phyloP scores from a whole-genome alignment of 2,113 vertebrate genomes.

The Mesitornis unicolor region DNA sequence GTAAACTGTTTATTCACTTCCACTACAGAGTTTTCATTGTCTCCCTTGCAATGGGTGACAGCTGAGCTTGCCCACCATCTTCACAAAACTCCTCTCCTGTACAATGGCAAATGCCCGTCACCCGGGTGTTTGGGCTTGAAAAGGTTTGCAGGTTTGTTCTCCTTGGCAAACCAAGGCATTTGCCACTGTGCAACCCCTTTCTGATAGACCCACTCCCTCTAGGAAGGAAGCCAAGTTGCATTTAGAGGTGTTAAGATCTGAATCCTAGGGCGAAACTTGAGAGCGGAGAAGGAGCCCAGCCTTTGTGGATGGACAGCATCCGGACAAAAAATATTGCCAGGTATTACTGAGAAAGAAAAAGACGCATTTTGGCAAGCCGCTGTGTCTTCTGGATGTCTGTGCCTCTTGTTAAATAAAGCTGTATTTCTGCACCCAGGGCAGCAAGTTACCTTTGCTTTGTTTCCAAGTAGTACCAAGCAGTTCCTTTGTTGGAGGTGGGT shows the following conservation, averaged over 20 bases:
- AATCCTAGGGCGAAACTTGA: slow-evolving; percentile 26
- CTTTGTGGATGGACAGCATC: neutral
- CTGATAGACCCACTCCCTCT: neutral
- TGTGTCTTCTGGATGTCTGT: neutral
- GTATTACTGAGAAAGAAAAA: slow-evolving; percentile 1
- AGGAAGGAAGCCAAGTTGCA: slow-evolving; percentile 26
- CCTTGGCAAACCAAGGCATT: neutral
- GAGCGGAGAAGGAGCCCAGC: neutral
- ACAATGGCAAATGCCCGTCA: neutral
- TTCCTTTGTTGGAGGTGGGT: neutral
- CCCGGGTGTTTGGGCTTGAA: neutral
- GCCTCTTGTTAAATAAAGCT: neutral
- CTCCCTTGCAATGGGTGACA: neutral
- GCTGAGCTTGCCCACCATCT: neutral
- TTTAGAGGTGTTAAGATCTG: slow-evolving; percentile 22
- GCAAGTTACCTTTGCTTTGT: neutral
- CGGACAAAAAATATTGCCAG: neutral
- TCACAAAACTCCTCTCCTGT: neutral
- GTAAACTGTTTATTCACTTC: neutral
- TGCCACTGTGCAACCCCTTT: neutral
- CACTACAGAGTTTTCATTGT: neutral
- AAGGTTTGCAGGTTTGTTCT: neutral
- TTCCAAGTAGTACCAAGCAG: rapidly evolving
- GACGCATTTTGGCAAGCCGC: neutral
- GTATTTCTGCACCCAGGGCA: neutral